phyloP scores from a whole-genome alignment of 2,113 vertebrate species.

The Psophia crepitans region DNA sequence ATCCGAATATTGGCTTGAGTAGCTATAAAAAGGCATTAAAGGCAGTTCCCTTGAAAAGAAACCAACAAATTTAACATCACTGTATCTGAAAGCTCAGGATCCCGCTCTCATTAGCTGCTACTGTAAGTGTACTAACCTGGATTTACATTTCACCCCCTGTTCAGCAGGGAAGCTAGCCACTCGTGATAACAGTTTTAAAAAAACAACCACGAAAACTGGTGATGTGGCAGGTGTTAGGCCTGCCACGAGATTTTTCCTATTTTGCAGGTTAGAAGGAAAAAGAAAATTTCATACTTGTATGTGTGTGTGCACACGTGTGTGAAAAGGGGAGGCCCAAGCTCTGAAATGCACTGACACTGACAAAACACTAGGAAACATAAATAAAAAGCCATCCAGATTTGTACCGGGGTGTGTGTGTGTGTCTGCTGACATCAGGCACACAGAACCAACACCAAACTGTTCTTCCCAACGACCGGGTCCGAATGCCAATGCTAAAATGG shows the following conservation, averaged over 20 bases:
- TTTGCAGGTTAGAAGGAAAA: not conserved
- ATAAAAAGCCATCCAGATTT: not conserved
- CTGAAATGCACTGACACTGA: not conserved
- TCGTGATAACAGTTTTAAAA: not conserved
- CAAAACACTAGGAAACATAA: not conserved
- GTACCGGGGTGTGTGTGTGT: fast-evolving
- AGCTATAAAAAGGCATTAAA: not conserved
- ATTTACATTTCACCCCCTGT: not conserved
- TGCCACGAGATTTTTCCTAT: not conserved
- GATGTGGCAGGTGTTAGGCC: not conserved
- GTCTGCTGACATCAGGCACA: not conserved
- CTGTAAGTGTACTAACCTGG: not conserved
- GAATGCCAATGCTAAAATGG: not conserved
- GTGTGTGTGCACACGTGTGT: not conserved
- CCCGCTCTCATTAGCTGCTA: not conserved
- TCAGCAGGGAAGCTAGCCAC: not conserved
- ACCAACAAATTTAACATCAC: not conserved
- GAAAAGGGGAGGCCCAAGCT: not conserved
- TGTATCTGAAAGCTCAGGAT: not conserved
- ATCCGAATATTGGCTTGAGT: not conserved
- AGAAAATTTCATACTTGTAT: not conserved
- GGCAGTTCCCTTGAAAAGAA: not conserved
- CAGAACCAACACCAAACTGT: not conserved
- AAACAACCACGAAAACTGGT: not conserved
- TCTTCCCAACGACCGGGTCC: not conserved